Conservation (phyloP, 2,113 vertebrate species). For the Zosterops japonicus region DNA sequence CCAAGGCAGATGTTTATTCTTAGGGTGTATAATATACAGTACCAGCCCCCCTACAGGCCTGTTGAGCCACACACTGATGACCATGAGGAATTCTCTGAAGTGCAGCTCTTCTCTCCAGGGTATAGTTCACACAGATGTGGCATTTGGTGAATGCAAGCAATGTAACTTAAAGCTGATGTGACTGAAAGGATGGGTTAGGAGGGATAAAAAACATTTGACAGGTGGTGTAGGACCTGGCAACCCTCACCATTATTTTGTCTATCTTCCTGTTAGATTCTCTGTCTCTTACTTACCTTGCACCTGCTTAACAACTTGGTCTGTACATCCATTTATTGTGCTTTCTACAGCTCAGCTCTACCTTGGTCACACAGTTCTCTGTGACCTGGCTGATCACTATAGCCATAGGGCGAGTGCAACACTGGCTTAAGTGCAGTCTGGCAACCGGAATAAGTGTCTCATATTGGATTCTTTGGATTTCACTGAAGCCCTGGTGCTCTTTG, state of each 20-base stretch:
- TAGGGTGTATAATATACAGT: background rate
- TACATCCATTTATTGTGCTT: background rate
- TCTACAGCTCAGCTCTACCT: background rate
- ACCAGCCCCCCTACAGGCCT: background rate
- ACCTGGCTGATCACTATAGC: background rate
- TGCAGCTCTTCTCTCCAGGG: background rate
- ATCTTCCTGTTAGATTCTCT: background rate
- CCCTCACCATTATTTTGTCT: background rate
- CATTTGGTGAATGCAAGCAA: conserved; percentile 7
- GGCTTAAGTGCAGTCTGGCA: background rate
- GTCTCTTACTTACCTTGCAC: background rate
- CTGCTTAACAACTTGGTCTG: background rate
- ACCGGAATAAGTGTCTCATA: background rate
- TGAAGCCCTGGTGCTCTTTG: background rate
- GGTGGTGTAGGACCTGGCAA: background rate
- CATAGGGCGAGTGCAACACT: background rate
- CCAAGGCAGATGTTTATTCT: conserved; percentile 35
- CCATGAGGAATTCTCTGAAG: conserved; percentile 42
- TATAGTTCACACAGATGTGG: conserved; percentile 17
- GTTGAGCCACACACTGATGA: conserved; percentile 24
- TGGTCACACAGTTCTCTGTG: background rate
- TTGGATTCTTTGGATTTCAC: background rate
- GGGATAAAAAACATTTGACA: background rate
- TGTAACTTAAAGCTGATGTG: background rate
- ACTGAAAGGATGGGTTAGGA: background rate